Evolutionary conservation across 2,113 vertebrate genomes (phyloP).

Genomic region (Cavia porcellus): DNA sequence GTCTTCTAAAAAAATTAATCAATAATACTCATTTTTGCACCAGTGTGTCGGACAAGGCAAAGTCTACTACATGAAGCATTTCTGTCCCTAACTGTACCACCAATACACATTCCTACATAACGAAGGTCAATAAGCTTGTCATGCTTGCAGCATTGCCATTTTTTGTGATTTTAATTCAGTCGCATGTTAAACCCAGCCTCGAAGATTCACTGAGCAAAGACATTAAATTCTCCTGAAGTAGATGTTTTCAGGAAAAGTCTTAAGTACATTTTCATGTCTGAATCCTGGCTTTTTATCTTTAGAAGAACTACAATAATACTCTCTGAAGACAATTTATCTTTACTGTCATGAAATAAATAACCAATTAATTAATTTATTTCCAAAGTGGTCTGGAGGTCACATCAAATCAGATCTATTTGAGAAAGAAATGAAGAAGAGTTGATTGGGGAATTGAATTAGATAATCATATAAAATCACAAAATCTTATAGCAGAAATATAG

Average conservation of each 20-base stretch:
- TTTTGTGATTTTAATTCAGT: constrained; percentile 80
- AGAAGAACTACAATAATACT: constrained; percentile 54
- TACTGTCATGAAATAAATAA: constrained; percentile 62
- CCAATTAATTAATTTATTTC: constrained; percentile 70
- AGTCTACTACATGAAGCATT: constrained; percentile 65
- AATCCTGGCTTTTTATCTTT: constrained; percentile 57
- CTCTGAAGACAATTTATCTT: constrained; percentile 69
- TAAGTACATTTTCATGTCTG: constrained; percentile 73
- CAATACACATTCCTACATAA: constrained; percentile 63
- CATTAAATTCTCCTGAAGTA: constrained; percentile 73
- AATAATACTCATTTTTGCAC: constrained; percentile 85
- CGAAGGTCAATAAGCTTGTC: constrained; percentile 77
- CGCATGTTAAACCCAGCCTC: constrained; percentile 69
- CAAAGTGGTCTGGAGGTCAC: constrained; percentile 33
- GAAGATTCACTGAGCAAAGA: constrained; percentile 62
- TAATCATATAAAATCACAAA: constrained; percentile 29
- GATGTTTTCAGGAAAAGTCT: constrained; percentile 76
- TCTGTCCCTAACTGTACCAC: constrained; percentile 73
- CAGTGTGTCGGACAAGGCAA: constrained; percentile 79
- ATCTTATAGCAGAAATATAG: background rate
- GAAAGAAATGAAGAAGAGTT: constrained; percentile 21
- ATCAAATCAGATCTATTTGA: constrained; percentile 58
- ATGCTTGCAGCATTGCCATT: constrained; percentile 58
- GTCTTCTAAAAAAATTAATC: constrained; percentile 85
- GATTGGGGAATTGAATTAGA: constrained; percentile 55